Percentiles rank a stretch among this genome's conserved stretches.
These are phyloP conservation scores for Odobenus rosmarus DNA, from an alignment of 2,113 vertebrate species.

Conservation along the genomic window DNA sequence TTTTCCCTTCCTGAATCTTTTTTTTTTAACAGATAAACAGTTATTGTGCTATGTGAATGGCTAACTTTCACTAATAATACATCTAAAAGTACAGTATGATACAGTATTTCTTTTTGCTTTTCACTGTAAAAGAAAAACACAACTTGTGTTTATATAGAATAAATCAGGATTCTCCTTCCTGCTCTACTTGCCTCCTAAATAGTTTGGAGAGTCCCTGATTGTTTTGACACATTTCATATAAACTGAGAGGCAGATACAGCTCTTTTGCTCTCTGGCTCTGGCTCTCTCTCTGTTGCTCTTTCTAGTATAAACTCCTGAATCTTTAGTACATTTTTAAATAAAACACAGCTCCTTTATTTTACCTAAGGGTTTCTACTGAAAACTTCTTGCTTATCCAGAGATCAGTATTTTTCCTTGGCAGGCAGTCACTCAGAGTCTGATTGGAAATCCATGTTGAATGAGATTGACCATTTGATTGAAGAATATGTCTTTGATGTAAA, in stretches of 20 bases:
- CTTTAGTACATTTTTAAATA: background rate
- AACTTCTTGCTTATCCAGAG: background rate
- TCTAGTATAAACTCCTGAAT: background rate
- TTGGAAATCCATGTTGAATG: background rate
- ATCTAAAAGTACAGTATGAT: background rate
- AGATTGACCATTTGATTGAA: background rate
- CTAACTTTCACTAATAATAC: background rate
- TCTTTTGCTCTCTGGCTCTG: background rate
- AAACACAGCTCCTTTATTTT: background rate
- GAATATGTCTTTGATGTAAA: background rate
- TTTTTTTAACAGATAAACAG: background rate
- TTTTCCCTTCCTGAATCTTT: background rate
- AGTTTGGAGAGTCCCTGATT: background rate
- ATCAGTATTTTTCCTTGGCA: background rate
- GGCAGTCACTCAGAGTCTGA: background rate
- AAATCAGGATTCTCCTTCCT: rapidly evolving
- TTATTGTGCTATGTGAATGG: background rate
- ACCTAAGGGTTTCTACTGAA: background rate
- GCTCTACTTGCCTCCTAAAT: rapidly evolving
- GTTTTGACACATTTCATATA: background rate
- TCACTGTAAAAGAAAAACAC: background rate
- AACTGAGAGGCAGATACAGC: background rate
- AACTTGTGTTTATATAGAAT: background rate
- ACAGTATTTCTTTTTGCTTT: background rate
- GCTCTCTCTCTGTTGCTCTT: background rate